Conservation (phyloP, 2,797 vertebrate species). For the Cichlasoma orientale region DNA sequence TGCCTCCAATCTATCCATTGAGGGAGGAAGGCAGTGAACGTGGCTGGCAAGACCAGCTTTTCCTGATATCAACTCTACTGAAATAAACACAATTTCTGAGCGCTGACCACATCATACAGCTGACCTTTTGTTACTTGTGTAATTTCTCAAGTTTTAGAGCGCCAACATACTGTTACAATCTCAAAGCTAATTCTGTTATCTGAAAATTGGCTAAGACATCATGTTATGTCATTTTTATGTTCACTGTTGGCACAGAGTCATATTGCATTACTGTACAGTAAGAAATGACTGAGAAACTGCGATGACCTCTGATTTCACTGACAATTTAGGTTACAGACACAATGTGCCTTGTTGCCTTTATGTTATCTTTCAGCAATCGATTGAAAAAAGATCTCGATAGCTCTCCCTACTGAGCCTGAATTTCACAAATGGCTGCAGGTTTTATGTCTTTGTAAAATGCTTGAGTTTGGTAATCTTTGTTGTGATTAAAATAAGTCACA, state of each 20-base stretch:
- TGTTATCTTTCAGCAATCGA: neutral
- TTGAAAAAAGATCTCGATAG: neutral
- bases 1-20: too few species aligned
- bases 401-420: neutral
- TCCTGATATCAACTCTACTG: too few species aligned
- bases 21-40: too few species aligned
- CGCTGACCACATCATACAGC: too few species aligned
- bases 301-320: neutral
- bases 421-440: neutral
- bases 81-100: too few species aligned
- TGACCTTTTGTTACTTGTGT: too few species aligned
- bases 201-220: neutral
- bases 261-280: neutral
- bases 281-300: neutral
- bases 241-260: neutral
- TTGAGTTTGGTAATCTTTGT: too few species aligned
- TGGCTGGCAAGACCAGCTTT: too few species aligned
- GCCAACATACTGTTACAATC: neutral
- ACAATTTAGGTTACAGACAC: neutral
- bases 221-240: accelerated
- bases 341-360: neutral
- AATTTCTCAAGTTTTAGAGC: neutral
- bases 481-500: too few species aligned
- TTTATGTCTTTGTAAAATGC: too few species aligned
- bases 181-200: neutral